These are phyloP conservation scores for Paracanthobrama guichenoti DNA, from an alignment of 2,113 vertebrate genomes.

Conservation along the genomic window DNA sequence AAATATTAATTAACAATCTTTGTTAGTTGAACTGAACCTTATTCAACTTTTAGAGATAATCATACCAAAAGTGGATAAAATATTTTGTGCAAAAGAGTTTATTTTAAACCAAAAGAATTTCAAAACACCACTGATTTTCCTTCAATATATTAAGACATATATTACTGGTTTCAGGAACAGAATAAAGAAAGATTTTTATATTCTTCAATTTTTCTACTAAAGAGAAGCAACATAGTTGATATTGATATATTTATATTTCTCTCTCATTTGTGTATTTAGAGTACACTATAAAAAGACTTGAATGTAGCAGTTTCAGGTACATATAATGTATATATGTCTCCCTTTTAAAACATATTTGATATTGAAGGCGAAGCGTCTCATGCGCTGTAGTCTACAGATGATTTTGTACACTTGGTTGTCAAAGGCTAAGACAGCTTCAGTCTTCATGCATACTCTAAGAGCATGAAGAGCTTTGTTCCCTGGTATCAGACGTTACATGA, in stretches of 20 bases:
- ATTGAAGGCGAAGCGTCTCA: neutral
- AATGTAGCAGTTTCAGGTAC: neutral
- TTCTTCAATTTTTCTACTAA: neutral
- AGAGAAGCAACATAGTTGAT: neutral
- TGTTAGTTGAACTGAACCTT: neutral
- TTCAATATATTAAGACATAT: neutral
- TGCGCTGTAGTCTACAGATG: conserved; percentile 4
- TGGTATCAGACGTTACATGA: neutral
- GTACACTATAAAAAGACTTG: neutral
- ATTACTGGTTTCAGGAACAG: neutral
- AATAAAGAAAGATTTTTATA: neutral
- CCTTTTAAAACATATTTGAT: neutral
- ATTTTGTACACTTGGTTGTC: neutral
- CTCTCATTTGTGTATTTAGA: neutral
- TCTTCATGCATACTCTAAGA: neutral
- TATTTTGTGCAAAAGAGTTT: neutral
- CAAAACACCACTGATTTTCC: conserved; percentile 7
- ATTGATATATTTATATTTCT: neutral
- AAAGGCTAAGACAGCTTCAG: neutral
- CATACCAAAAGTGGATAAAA: neutral
- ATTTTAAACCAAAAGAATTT: neutral
- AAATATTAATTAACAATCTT: neutral
- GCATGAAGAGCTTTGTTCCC: neutral
- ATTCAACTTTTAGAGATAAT: neutral
- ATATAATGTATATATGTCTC: conserved; percentile 1